phyloP scores from a whole-genome alignment of 1,140 invertebrate genomes.

The Pseudoatta argentina region DNA sequence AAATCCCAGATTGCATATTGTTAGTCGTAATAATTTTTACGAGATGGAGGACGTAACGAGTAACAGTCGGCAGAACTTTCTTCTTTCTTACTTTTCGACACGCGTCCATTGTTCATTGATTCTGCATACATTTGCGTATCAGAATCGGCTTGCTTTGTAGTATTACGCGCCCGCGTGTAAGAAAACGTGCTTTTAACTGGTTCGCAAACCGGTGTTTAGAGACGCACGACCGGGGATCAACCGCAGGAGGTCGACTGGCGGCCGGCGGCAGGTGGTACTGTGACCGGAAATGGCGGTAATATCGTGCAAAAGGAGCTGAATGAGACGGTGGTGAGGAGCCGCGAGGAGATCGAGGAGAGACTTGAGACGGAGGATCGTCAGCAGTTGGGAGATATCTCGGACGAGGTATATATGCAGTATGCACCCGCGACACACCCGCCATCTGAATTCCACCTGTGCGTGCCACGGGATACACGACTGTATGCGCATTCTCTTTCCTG shows the following conservation, averaged over 20 bases:
- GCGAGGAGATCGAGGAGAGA: constrained; percentile 93
- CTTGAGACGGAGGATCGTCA: constrained; percentile 93
- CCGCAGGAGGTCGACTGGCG: constrained; percentile 88
- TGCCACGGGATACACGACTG: constrained; percentile 70
- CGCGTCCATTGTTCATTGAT: constrained; percentile 27
- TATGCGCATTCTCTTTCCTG: constrained; percentile 70
- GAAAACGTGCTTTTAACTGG: constrained; percentile 48
- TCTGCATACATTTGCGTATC: constrained; percentile 43
- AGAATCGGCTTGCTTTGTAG: constrained; percentile 50
- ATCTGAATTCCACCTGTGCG: constrained; percentile 74
- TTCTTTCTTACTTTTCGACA: not conserved
- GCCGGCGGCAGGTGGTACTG: constrained; percentile 86
- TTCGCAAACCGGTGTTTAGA: constrained; percentile 74
- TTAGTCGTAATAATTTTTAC: not conserved
- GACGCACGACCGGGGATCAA: constrained; percentile 86
- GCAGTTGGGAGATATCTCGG: constrained; percentile 93
- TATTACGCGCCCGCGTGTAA: constrained; percentile 32
- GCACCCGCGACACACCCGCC: constrained; percentile 62
- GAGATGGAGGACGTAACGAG: not conserved
- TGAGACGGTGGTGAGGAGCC: constrained; percentile 92
- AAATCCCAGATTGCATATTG: not conserved
- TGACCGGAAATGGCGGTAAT: constrained; percentile 86
- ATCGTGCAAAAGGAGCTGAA: constrained; percentile 92
- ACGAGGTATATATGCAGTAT: constrained; percentile 88
- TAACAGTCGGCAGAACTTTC: not conserved